Percentiles rank a stretch among this genome's conserved stretches.
These are phyloP conservation scores for Muscidifurax raptorellus DNA, from an alignment of 1,140 invertebrate species.

Conservation along the genomic window DNA sequence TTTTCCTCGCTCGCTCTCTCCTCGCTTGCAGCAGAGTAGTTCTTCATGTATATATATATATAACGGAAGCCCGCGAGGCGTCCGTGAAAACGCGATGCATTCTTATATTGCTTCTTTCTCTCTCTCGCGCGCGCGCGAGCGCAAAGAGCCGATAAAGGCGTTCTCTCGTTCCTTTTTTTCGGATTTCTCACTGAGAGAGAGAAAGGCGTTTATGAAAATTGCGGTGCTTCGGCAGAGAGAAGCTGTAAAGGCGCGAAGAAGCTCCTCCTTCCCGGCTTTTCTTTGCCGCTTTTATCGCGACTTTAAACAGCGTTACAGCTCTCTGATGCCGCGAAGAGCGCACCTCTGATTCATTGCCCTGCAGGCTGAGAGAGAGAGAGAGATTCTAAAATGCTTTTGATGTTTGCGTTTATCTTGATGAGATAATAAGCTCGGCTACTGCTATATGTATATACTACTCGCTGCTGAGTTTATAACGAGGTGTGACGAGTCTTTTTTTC, in stretches of 20 bases:
- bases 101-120: constrained; percentile 2
- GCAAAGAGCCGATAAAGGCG: background rate
- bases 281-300: constrained; percentile 8
- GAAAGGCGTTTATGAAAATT: constrained; percentile 49
- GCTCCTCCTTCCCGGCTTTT: background rate
- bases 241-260: background rate
- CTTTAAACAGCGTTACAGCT: background rate
- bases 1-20: background rate
- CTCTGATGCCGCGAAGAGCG: background rate
- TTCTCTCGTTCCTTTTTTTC: constrained; percentile 9
- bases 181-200: background rate
- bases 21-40: background rate
- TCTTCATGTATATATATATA: constrained; percentile 15
- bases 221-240: constrained; percentile 24
- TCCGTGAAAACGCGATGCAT: constrained; percentile 10
- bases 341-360: constrained; percentile 17
- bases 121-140: background rate
- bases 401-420: background rate
- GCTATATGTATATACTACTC: too few relatives aligned
- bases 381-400: constrained; percentile 25
- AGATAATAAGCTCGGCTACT: background rate
- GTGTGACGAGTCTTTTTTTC: background rate
- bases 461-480: background rate
- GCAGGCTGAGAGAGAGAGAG: background rate
- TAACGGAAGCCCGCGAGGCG: background rate